A percentile compares a stretch with the other conserved stretches of the same genome.
Evolutionary conservation across 2,888 invertebrate genomes (phyloP).

Genomic region (Heteromyza rotundicornis): DNA sequence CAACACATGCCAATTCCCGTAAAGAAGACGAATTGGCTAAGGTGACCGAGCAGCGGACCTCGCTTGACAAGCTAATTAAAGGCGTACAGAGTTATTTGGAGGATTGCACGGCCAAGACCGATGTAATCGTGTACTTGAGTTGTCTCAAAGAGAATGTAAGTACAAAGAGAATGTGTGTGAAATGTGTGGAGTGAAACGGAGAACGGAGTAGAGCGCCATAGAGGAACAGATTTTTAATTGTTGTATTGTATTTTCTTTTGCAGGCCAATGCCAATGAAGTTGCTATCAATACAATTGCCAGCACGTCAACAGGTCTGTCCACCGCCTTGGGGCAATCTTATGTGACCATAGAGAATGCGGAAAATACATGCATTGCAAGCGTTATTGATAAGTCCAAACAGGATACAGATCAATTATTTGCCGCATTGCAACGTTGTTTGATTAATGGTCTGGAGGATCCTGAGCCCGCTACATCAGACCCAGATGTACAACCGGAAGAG

Average conservation of each 20-base stretch:
- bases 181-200: neutral
- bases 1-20: slow-evolving; percentile 9
- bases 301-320: neutral
- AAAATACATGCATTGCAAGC: slow-evolving; percentile 26
- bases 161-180: neutral
- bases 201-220: slow-evolving; percentile 19
- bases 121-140: slow-evolving; percentile 30
- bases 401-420: slow-evolving; percentile 27
- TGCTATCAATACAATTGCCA: neutral
- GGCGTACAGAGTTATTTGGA: slow-evolving; percentile 26
- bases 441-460: slow-evolving; percentile 26
- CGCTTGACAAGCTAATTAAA: slow-evolving; percentile 20
- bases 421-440: slow-evolving; percentile 30
- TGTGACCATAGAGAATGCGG: slow-evolving; percentile 21
- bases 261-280: neutral
- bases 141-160: slow-evolving; percentile 33
- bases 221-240: slow-evolving; percentile 15
- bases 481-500: too few relatives aligned
- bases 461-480: too few relatives aligned
- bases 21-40: slow-evolving; percentile 25
- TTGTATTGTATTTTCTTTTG: neutral
- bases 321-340: slow-evolving; percentile 11
- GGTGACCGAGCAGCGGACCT: slow-evolving; percentile 20
- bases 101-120: slow-evolving; percentile 20
- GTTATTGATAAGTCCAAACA: slow-evolving; percentile 28